Evolutionary conservation across 1,140 invertebrate species (phyloP).

Genomic region (Heliconius eleuchia): DNA sequence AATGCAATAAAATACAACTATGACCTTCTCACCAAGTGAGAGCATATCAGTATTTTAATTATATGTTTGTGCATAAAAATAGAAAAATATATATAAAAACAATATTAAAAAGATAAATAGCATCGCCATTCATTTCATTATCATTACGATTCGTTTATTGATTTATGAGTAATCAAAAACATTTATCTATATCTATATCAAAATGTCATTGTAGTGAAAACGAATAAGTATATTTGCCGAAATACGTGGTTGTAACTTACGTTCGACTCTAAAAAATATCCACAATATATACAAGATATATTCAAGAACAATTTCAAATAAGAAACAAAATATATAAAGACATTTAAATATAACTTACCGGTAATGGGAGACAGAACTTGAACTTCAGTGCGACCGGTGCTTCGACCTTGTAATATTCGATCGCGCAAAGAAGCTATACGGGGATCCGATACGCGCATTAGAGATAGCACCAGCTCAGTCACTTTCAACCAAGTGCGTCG

Average conservation of each 20-base stretch:
- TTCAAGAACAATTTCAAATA: too few species aligned
- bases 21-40: not conserved
- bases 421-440: slow-evolving; percentile 92
- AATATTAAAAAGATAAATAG: not conserved
- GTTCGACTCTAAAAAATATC: too few species aligned
- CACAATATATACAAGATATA: too few species aligned
- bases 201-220: too few species aligned
- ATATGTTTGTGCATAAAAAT: not conserved
- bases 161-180: too few species aligned
- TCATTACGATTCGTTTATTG: too few species aligned
- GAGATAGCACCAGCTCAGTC: slow-evolving; percentile 93
- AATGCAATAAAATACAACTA: not conserved
- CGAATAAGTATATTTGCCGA: too few species aligned
- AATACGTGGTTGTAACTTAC: too few species aligned
- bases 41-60: not conserved
- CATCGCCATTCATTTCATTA: too few species aligned
- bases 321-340: not conserved
- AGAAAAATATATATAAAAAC: not conserved
- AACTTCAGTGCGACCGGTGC: slow-evolving; percentile 94
- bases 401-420: slow-evolving; percentile 92
- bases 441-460: slow-evolving; percentile 93
- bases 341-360: slow-evolving; percentile 48
- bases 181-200: too few species aligned
- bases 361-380: slow-evolving; percentile 96
- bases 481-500: slow-evolving; percentile 92